These are phyloP conservation scores for Episyrphus balteatus DNA, from an alignment of 1,140 invertebrate genomes.

Conservation along the genomic window DNA sequence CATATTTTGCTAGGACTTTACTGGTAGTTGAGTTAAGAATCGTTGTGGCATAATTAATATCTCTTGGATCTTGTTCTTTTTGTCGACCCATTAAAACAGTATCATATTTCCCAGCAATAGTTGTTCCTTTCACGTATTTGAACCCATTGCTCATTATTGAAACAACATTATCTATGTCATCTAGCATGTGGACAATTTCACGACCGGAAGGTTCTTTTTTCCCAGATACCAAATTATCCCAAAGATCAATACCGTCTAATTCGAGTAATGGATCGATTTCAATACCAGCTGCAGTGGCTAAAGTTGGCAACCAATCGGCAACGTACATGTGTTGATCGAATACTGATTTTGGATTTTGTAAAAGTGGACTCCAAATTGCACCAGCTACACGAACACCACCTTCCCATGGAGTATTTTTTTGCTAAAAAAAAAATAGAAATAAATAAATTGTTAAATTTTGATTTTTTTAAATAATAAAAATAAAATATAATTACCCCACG, in stretches of 20 bases:
- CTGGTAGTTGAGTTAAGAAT: slow-evolving; percentile 40
- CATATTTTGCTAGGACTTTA: slow-evolving; percentile 9
- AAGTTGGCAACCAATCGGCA: slow-evolving; percentile 78
- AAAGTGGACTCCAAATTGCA: slow-evolving; percentile 63
- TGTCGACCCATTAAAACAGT: slow-evolving; percentile 36
- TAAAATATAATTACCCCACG: slow-evolving; percentile 50
- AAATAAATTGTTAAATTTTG: not conserved
- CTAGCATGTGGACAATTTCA: slow-evolving; percentile 61
- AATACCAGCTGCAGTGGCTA: slow-evolving; percentile 51
- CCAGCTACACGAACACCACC: slow-evolving; percentile 67
- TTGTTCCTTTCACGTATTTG: slow-evolving; percentile 61
- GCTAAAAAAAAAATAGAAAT: slow-evolving; percentile 9
- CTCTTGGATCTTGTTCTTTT: slow-evolving; percentile 18
- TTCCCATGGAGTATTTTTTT: slow-evolving; percentile 77
- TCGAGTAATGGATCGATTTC: slow-evolving; percentile 14
- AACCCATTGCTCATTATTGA: slow-evolving; percentile 54
- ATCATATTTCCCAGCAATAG: slow-evolving; percentile 37
- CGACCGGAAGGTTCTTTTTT: slow-evolving; percentile 30
- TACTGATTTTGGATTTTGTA: slow-evolving; percentile 43
- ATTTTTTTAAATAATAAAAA: not conserved
- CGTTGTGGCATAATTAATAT: slow-evolving; percentile 35
- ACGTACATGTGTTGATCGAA: slow-evolving; percentile 70
- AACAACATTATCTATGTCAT: slow-evolving; percentile 49
- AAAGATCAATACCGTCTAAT: slow-evolving; percentile 62
- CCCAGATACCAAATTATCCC: slow-evolving; percentile 42